Conservation (phyloP, 2,888 invertebrate genomes). For the Tachina fera region DNA sequence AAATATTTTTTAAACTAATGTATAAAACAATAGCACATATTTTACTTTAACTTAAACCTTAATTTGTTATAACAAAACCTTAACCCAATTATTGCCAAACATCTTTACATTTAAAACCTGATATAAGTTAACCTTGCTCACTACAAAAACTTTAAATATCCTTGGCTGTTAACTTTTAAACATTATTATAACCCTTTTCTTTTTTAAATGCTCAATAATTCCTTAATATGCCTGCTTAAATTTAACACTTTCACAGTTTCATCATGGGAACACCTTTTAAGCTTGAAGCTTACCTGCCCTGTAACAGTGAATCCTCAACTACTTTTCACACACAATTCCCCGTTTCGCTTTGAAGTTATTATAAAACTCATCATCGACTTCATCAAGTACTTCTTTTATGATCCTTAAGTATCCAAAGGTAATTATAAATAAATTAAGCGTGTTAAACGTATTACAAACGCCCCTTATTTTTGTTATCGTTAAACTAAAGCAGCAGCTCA, state of each 20-base stretch:
- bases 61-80: background rate
- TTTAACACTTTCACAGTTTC: constrained; percentile 69
- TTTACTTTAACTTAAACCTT: no score
- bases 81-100: background rate
- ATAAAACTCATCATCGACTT: constrained; percentile 29
- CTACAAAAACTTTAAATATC: background rate
- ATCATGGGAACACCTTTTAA: constrained; percentile 66
- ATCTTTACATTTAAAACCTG: background rate
- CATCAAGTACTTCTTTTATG: constrained; percentile 33
- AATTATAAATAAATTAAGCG: constrained; percentile 72
- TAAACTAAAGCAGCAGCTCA: constrained; percentile 28
- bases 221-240: constrained; percentile 55
- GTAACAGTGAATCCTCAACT: constrained; percentile 44
- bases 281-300: constrained; percentile 21
- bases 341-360: background rate
- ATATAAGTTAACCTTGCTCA: background rate
- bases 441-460: constrained; percentile 69
- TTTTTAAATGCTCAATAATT: background rate
- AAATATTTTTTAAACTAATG: no score
- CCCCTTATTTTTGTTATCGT: constrained; percentile 55
- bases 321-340: constrained; percentile 49
- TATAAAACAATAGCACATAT: no score
- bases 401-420: constrained; percentile 62
- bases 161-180: background rate
- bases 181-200: background rate